Evolutionary conservation across 2,113 vertebrate species (phyloP).

Genomic region (Saimiri boliviensis): DNA sequence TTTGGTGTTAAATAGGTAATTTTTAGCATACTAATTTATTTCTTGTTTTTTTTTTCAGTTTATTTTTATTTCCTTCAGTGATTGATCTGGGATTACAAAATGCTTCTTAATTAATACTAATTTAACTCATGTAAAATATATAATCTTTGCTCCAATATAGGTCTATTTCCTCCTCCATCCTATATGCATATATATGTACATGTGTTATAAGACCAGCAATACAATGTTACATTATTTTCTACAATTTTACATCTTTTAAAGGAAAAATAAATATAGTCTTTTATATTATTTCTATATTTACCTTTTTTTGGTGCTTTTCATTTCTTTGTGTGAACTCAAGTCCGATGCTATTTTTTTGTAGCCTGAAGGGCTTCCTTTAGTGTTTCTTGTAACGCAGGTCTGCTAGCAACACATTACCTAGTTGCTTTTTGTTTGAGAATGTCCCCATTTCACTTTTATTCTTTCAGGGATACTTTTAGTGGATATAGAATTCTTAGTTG

Average conservation of each 20-base stretch:
- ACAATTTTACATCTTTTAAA: not conserved
- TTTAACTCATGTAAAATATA: not conserved
- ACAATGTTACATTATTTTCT: not conserved
- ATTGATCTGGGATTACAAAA: not conserved
- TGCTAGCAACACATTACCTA: not conserved
- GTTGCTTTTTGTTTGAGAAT: not conserved
- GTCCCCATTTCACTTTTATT: not conserved
- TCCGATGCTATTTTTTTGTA: not conserved
- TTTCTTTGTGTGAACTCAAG: not conserved
- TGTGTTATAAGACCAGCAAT: not conserved
- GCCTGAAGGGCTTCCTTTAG: not conserved
- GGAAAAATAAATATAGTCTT: not conserved
- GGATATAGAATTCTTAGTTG: not conserved
- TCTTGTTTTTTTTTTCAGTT: not conserved
- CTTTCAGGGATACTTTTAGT: not conserved
- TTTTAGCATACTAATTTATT: not conserved
- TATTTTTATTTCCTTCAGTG: not conserved
- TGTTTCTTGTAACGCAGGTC: not conserved
- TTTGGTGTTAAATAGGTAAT: not conserved
- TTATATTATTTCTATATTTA: not conserved
- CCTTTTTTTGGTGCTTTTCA: not conserved
- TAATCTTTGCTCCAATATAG: not conserved
- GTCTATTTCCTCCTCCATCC: not conserved
- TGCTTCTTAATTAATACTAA: not conserved
- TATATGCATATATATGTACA: not conserved